Evolutionary conservation across 2,888 invertebrate genomes (phyloP), one percentile per base, ranked within the genome.

Genomic region (Invenusta paracnida): DNA sequence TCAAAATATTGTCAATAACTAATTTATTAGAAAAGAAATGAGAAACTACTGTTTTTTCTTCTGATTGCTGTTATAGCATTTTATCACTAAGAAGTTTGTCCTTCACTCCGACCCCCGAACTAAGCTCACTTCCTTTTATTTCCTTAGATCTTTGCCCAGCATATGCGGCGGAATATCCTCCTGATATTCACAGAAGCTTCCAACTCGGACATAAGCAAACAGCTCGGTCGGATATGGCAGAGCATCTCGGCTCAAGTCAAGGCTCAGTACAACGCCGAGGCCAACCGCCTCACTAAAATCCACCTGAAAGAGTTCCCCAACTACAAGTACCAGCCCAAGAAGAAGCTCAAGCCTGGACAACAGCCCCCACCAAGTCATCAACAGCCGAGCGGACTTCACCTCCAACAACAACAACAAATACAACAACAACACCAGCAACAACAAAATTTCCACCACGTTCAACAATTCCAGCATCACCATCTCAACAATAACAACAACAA

Each of bases 261-360:
- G 84, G 23, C 84, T 31, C 28, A 67, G 29, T 86, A 86, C 67
- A 66, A 86, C 28, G 84, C 66, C 29, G 86, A 86, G 67, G 86
- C 86, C 5, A 82, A 30, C 11, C 48, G 84, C 2, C 66, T 86
- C 11, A 83, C 84, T 17, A 28, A 28, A 29, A 17, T 86, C 17
- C 86, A 86, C 28, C 5, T 66, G 17, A 48, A 82, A 48, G 86
- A 86, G 66, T 86, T 86, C 67, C 86, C 86, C 29, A 29, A 86
- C 27, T 86, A 86, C 67, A 86, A 86, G 67, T 86, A 86, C 30
- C 86, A 86, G 27, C 86, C 86, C 1, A 85, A 82, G 67, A 86
- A 86, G 84, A 85, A 84, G 27, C 73, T 73, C 23, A 73, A 73
- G 23, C 73, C 73, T n/a, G 73, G 73, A 2, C 73, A 73, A 25